These are phyloP conservation scores for Cephonodes hylas DNA, from an alignment of 2,888 invertebrate genomes.

Conservation along the genomic window DNA sequence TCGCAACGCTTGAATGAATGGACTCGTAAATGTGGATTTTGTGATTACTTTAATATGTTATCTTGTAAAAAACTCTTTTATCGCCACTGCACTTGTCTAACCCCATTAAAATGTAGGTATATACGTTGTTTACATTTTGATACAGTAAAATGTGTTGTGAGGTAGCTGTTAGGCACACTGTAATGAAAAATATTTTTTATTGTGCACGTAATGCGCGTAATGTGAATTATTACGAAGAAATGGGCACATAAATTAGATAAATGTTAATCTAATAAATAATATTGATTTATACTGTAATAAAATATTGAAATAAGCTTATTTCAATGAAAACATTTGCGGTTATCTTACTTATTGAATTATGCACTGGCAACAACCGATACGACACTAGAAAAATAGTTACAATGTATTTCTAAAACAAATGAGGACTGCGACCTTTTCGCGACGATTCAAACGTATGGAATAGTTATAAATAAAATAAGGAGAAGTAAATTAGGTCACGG, in stretches of 20 bases:
- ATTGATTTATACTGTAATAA: background rate
- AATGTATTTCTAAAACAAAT: background rate
- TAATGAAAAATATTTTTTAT: background rate
- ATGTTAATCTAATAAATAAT: background rate
- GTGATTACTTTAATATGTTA: constrained; percentile 32
- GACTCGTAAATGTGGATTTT: constrained; percentile 61
- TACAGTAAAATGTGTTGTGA: background rate
- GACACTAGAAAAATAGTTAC: background rate
- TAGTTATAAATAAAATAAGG: background rate
- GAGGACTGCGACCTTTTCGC: background rate
- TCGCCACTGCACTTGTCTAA: background rate
- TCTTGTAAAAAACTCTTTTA: constrained; percentile 5
- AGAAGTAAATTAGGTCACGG: constrained; percentile 22
- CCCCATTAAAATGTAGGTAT: background rate
- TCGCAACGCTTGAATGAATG: constrained; percentile 62
- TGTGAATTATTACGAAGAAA: background rate
- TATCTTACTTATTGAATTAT: constrained; percentile 2
- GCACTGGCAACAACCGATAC: constrained; percentile 4
- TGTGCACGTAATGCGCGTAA: background rate
- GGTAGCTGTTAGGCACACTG: background rate
- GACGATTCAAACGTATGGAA: background rate
- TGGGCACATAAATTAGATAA: constrained; percentile 3
- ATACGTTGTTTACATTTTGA: background rate
- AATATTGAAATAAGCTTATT: constrained; percentile 1
- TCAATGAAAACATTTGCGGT: background rate